phyloP scores from a whole-genome alignment of 2,113 vertebrate species.

The Salvator merianae region DNA sequence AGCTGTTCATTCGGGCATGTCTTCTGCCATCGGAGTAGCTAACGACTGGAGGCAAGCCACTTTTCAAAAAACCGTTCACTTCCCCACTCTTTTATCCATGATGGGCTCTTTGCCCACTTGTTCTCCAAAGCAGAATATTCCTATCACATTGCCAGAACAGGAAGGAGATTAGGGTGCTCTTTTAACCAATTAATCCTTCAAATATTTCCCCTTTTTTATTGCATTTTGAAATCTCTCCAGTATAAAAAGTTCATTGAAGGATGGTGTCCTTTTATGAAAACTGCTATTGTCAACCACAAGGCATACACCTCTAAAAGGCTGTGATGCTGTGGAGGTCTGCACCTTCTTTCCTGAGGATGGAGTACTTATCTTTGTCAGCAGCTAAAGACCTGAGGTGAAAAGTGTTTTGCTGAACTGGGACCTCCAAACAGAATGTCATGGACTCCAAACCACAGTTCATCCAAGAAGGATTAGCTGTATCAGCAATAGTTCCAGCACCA shows the following conservation, averaged over 20 bases:
- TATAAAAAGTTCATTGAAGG: slow-evolving; percentile 39
- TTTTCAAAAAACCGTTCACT: slow-evolving; percentile 1
- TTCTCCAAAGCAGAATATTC: slow-evolving; percentile 43
- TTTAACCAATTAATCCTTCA: slow-evolving; percentile 51
- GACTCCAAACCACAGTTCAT: neutral
- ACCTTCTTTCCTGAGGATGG: slow-evolving; percentile 20
- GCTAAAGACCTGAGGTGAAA: slow-evolving; percentile 43
- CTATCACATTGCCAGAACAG: slow-evolving; percentile 18
- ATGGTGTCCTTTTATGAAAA: slow-evolving; percentile 32
- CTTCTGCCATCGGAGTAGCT: slow-evolving; percentile 21
- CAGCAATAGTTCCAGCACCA: slow-evolving; percentile 7
- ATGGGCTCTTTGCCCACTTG: slow-evolving; percentile 11
- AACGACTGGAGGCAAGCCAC: slow-evolving; percentile 24
- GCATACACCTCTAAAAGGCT: slow-evolving; percentile 8
- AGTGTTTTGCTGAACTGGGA: slow-evolving; percentile 24
- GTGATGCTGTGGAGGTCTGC: slow-evolving; percentile 2
- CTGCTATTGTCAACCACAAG: slow-evolving; percentile 27
- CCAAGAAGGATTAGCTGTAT: slow-evolving; percentile 9
- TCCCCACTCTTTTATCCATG: slow-evolving; percentile 29
- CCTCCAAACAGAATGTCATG: neutral
- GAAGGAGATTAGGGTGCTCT: slow-evolving; percentile 42
- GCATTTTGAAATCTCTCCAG: slow-evolving; percentile 23
- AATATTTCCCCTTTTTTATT: slow-evolving; percentile 32
- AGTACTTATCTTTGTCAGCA: neutral
- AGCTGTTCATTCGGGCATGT: slow-evolving; percentile 12